Evolutionary conservation across 2,888 invertebrate species (phyloP).

Genomic region (Lepidochitona cinerea): DNA sequence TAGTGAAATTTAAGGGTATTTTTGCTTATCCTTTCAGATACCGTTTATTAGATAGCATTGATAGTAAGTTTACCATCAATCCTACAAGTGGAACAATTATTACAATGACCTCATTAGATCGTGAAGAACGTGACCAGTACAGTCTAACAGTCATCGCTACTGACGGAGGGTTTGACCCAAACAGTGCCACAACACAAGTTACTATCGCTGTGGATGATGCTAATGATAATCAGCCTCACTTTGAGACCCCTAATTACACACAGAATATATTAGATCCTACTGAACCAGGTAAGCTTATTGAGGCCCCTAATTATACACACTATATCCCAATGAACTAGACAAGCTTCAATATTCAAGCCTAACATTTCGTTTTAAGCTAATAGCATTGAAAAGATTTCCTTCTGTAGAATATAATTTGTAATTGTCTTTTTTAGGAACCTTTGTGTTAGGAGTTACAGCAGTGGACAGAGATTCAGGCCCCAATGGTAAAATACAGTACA

Average conservation of each 20-base stretch:
- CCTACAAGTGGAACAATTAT: constrained; percentile 82
- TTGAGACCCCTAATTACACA: constrained; percentile 76
- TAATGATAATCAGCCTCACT: constrained; percentile 83
- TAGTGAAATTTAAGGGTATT: too few species aligned
- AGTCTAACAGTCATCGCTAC: constrained; percentile 66
- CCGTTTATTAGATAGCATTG: constrained; percentile 79
- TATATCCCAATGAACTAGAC: too few species aligned
- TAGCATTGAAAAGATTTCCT: too few species aligned
- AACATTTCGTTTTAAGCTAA: too few species aligned
- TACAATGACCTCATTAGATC: constrained; percentile 81
- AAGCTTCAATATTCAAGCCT: too few species aligned
- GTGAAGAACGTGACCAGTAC: constrained; percentile 77
- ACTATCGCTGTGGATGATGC: constrained; percentile 79
- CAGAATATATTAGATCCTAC: constrained; percentile 88
- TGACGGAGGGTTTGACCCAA: constrained; percentile 57
- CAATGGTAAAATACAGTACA: constrained; percentile 87
- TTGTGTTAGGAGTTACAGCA: constrained; percentile 92
- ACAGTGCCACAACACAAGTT: constrained; percentile 76
- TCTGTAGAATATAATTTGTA: too few species aligned
- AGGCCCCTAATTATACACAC: too few species aligned
- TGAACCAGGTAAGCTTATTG: constrained; percentile 75
- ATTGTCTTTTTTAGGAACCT: constrained; percentile 77
- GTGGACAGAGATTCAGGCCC: constrained; percentile 85
- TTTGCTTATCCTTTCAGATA: constrained; percentile 77
- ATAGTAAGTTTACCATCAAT: constrained; percentile 85